A percentile compares a stretch with the other conserved stretches of the same genome.
Evolutionary conservation across 2,797 vertebrate genomes (phyloP).

Genomic region (Pseudochromis fuscus): DNA sequence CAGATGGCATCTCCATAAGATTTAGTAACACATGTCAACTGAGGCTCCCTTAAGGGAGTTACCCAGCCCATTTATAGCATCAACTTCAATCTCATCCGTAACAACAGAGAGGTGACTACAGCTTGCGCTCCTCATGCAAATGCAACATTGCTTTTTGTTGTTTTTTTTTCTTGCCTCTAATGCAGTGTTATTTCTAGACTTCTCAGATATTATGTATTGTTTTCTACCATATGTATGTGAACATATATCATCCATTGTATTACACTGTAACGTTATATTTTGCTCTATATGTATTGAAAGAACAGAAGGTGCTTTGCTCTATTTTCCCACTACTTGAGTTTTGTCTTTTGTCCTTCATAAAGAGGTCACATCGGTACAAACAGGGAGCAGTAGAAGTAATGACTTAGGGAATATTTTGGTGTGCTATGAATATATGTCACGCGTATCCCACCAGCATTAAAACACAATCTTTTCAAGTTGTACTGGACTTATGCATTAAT

Average conservation of each 20-base stretch:
- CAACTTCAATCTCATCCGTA: constrained; percentile 79
- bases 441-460: background rate
- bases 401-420: background rate
- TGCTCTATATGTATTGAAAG: background rate
- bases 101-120: constrained; percentile 74
- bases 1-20: constrained; percentile 87
- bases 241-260: constrained; percentile 3
- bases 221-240: constrained; percentile 21
- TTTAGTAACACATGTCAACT: constrained; percentile 88
- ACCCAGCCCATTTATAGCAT: constrained; percentile 84
- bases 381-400: background rate
- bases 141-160: constrained; percentile 37
- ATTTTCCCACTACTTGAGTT: background rate
- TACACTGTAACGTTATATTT: background rate
- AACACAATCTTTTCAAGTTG: background rate
- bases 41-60: constrained; percentile 83
- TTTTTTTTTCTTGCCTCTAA: constrained; percentile 5
- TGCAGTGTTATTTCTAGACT: constrained; percentile 38
- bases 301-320: constrained; percentile 11
- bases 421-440: background rate
- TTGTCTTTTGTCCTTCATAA: constrained; percentile 9
- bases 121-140: constrained; percentile 68
- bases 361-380: constrained; percentile 6
- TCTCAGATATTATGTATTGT: constrained; percentile 16
- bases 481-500: too few species aligned